These are phyloP conservation scores for Sebastes fasciatus DNA, from an alignment of 2,113 vertebrate genomes.

Conservation along the genomic window DNA sequence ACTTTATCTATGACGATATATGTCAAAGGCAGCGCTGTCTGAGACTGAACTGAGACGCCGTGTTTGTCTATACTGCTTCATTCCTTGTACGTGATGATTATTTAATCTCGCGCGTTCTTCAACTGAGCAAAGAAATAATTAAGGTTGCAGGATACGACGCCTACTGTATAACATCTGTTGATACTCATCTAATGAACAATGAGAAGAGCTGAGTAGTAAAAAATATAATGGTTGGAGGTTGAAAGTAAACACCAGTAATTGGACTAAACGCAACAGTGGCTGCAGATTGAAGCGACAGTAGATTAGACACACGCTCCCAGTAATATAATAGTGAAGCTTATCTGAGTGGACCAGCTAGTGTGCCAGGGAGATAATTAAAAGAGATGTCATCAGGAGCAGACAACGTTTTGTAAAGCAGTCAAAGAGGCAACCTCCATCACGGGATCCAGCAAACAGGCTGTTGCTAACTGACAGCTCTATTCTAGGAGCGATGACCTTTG, in stretches of 20 bases:
- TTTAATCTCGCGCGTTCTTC: background rate
- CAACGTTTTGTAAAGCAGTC: conserved; percentile 36
- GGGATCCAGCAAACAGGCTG: conserved; percentile 56
- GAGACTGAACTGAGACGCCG: conserved; percentile 19
- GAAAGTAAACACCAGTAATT: conserved; percentile 73
- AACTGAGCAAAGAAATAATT: background rate
- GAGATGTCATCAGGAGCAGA: conserved; percentile 62
- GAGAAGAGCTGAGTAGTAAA: conserved; percentile 7
- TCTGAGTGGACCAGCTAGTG: conserved; percentile 66
- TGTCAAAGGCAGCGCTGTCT: conserved; percentile 53
- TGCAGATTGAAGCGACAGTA: conserved; percentile 63
- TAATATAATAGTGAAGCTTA: conserved; percentile 76
- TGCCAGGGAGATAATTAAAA: conserved; percentile 74
- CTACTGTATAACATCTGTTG: background rate
- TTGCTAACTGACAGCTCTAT: conserved; percentile 72
- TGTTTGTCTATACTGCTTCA: background rate
- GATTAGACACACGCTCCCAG: conserved; percentile 56
- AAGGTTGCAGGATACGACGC: background rate
- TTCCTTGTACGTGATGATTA: background rate
- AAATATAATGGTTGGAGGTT: conserved; percentile 55
- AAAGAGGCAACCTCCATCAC: conserved; percentile 59
- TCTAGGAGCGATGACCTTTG: conserved; percentile 71
- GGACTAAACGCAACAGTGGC: conserved; percentile 53
- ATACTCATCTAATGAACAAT: conserved; percentile 44
- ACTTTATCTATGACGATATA: conserved; percentile 75